Base-by-base conservation (phyloP, 2,888 invertebrate species). In the Pyrrhia umbra region DNA sequence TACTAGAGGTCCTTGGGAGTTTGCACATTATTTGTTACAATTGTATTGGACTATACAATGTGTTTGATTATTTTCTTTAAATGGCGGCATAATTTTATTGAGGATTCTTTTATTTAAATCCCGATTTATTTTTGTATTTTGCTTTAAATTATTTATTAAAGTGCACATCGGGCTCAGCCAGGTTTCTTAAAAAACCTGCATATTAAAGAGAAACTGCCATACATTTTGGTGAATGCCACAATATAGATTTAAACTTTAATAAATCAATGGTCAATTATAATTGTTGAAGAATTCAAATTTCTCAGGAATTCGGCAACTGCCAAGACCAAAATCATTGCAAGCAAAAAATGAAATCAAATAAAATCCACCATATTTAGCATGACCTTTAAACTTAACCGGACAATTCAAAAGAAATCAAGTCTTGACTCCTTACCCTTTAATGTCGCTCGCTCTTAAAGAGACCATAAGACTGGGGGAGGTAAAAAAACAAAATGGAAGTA, bases 401-500 rank as follows among this genome's bases (percentile, higher is more conserved):
- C 80, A 82, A 84, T 83, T 80, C 81, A 81, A 83, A 82, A 81
- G 82, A 85, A 89, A 89, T 89, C 86, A 87, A 84, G 83, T 79
- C 76, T 73, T 75, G 79, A 77, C 84, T 85, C 83, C 61, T 70
- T 79, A 83, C 81, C 81, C 81, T 81, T 80, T 82, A 78, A 80
- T 77, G 79, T 82, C 63, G 80, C 75, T 83, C 65, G 81, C 81
- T 85, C 82, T 85, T 82, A 85, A 80, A 85, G 85, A 82, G 82
- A 84, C 81, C 82, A 83, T 88, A 87, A 88, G 85, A 84, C 85
- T 18, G 58, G 30, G 46, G 80, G 77, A 84, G 84, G 77, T 89
- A 87, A 92, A 90, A 91, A 92, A 92, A 91, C 85, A 85, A 89
- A 92, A 87, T 90, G 88, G 87, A 91, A 90, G 90, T 90, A 89